phyloP scores from a whole-genome alignment of 2,797 vertebrate genomes.

The Aphelocoma californica region DNA sequence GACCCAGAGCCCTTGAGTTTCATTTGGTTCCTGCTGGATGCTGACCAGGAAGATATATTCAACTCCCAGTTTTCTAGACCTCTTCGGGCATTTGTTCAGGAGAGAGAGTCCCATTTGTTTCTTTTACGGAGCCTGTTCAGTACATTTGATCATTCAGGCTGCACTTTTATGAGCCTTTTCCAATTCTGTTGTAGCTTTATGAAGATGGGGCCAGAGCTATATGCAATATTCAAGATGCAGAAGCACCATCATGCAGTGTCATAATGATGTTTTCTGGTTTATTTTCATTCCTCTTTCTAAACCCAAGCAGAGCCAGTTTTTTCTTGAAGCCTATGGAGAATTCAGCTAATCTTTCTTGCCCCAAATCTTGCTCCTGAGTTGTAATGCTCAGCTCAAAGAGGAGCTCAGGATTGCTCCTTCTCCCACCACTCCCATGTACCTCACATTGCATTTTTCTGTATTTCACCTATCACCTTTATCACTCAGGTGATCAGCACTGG shows the following conservation, averaged over 20 bases:
- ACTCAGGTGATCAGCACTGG: fast-evolving
- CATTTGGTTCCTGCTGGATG: background rate
- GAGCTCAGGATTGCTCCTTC: background rate
- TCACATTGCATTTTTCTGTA: background rate
- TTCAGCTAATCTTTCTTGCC: background rate
- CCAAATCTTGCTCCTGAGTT: background rate
- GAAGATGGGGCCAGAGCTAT: background rate
- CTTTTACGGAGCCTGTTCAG: background rate
- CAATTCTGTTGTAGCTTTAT: background rate
- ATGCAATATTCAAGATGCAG: background rate
- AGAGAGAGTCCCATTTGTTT: background rate
- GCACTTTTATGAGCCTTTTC: background rate
- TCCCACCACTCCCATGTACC: fast-evolving
- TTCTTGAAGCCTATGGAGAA: background rate
- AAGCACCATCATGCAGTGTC: background rate
- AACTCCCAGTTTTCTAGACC: background rate
- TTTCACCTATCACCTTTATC: background rate
- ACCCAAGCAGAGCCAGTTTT: background rate
- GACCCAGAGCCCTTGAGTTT: background rate
- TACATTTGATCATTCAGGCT: background rate
- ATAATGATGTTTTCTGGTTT: background rate
- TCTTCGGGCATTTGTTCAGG: background rate
- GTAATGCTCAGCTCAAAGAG: background rate
- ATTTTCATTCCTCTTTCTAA: background rate
- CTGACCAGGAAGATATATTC: background rate